Evolutionary conservation across 2,113 vertebrate species (phyloP).

Genomic region (Microcebus lehilahytsara): DNA sequence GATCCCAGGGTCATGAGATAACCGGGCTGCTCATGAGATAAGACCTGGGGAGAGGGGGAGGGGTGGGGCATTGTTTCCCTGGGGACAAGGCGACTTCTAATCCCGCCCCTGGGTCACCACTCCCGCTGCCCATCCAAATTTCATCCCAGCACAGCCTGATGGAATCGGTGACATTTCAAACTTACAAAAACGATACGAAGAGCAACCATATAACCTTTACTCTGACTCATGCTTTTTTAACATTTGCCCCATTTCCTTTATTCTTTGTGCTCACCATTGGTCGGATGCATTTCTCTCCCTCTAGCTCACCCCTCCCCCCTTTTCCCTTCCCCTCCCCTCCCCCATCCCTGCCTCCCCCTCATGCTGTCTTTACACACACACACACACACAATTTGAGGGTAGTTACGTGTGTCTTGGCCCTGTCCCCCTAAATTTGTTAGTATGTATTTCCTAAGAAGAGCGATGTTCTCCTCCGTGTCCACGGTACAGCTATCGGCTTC

Average conservation of each 20-base stretch:
- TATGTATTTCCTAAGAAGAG: neutral
- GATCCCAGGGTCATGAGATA: neutral
- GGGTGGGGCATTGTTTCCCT: rapidly evolving
- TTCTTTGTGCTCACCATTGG: too few relatives aligned
- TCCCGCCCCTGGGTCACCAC: rapidly evolving
- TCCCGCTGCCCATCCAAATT: rapidly evolving
- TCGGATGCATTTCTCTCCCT: too few relatives aligned
- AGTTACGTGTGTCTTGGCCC: too few relatives aligned
- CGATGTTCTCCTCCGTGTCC: rapidly evolving
- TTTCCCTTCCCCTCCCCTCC: too few relatives aligned
- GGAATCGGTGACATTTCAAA: neutral
- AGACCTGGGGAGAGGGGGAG: neutral
- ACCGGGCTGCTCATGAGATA: neutral
- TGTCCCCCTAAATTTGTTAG: neutral
- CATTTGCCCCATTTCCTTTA: neutral
- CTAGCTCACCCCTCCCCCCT: too few relatives aligned
- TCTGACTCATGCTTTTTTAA: rapidly evolving
- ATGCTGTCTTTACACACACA: neutral
- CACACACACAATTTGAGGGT: neutral
- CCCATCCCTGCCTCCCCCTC: too few relatives aligned
- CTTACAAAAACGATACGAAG: neutral
- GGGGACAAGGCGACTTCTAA: rapidly evolving
- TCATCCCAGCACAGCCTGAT: too few relatives aligned
- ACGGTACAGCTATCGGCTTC: rapidly evolving
- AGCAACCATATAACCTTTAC: neutral